Evolutionary conservation across 2,888 invertebrate species (phyloP).

Genomic region (Orchestes rusci): DNA sequence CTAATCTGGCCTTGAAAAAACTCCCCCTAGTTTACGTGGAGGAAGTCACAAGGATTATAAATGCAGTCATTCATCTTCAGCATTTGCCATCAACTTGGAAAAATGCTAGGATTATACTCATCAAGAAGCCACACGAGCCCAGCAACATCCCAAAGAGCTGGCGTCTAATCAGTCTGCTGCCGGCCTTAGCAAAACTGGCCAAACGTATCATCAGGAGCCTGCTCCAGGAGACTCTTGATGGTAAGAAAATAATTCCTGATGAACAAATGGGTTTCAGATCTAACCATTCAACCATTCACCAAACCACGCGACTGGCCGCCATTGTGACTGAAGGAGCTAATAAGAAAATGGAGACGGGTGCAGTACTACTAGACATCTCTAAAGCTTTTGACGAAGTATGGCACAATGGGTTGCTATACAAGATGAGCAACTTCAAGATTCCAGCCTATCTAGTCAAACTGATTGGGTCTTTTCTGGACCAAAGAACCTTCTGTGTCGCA

Average conservation of each 20-base stretch:
- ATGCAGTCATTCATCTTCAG: neutral
- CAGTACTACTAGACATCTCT: neutral
- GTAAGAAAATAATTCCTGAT: neutral
- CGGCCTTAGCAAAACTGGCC: neutral
- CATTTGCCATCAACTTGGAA: neutral
- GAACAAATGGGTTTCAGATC: neutral
- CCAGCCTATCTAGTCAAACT: neutral
- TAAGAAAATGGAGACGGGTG: neutral
- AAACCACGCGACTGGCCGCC: neutral
- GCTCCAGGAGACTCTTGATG: neutral
- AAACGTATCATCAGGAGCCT: neutral
- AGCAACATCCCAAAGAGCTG: neutral
- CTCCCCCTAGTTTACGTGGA: too few species aligned
- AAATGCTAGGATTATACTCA: neutral
- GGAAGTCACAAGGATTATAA: too few species aligned
- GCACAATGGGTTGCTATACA: neutral
- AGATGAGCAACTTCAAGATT: neutral
- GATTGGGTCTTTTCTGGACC: neutral
- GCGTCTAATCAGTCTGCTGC: neutral
- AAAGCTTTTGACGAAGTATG: neutral
- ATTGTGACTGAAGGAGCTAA: neutral
- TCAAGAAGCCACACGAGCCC: neutral
- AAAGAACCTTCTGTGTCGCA: neutral
- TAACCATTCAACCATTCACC: neutral
- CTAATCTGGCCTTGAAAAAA: too few species aligned